phyloP scores from a whole-genome alignment of 1,140 invertebrate genomes.

The Manduca sexta region DNA sequence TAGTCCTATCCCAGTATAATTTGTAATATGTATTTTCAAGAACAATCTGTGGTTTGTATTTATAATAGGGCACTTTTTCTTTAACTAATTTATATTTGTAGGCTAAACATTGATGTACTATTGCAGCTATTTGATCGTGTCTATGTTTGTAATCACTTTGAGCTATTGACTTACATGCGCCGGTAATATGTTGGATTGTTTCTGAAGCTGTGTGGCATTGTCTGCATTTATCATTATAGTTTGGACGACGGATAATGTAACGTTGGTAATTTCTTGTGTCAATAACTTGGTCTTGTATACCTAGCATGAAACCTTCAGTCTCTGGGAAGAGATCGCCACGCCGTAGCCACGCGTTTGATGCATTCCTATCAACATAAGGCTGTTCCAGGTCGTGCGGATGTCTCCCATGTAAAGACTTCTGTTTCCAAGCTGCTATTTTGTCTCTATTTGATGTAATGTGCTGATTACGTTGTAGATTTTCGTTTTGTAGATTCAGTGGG shows the following conservation, averaged over 20 bases:
- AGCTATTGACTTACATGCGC: slow-evolving; percentile 9
- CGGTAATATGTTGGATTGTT: slow-evolving; percentile 19
- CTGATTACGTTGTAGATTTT: too few relatives aligned
- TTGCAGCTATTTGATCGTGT: slow-evolving; percentile 16
- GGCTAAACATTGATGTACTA: slow-evolving; percentile 14
- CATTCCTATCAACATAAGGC: slow-evolving; percentile 16
- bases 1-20: slow-evolving; percentile 16
- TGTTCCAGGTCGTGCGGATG: slow-evolving; percentile 20
- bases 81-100: slow-evolving; percentile 9
- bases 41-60: slow-evolving; percentile 8
- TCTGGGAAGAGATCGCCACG: slow-evolving; percentile 12
- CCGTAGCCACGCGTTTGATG: slow-evolving; percentile 28
- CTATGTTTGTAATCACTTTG: slow-evolving; percentile 20
- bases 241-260: too few relatives aligned
- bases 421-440: slow-evolving; percentile 15
- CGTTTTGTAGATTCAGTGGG: too few relatives aligned
- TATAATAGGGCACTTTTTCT: slow-evolving; percentile 10
- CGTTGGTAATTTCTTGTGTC: slow-evolving; percentile 22
- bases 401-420: slow-evolving; percentile 20
- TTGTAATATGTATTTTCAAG: slow-evolving; percentile 1
- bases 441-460: background rate
- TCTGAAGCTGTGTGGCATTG: slow-evolving; percentile 9
- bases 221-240: slow-evolving; percentile 11
- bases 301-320: slow-evolving; percentile 7
- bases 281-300: slow-evolving; percentile 32